Conservation (phyloP, 35 echinoderm and acorn worm species). For the Chiridota heheva region DNA sequence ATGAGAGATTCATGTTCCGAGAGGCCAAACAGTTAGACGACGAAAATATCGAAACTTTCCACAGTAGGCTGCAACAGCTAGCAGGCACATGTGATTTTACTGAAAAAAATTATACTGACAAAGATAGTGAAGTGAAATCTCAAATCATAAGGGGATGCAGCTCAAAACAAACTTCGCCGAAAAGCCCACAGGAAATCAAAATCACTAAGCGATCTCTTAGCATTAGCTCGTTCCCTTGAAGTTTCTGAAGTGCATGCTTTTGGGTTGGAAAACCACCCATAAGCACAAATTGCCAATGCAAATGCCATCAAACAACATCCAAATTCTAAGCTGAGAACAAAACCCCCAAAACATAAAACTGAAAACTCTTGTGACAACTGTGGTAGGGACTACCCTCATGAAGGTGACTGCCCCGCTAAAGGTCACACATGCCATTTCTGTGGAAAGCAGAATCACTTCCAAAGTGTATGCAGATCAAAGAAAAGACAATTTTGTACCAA, state of each 20-base stretch:
- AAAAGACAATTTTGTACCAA: no score
- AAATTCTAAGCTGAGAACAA: no score
- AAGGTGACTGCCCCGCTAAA: conserved; percentile 42
- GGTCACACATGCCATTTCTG: conserved; percentile 47
- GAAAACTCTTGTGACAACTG: conserved; percentile 38
- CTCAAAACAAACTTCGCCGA: conserved; percentile 30
- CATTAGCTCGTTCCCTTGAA: conserved; percentile 1
- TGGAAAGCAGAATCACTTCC: conserved; percentile 42
- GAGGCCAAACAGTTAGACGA: neutral
- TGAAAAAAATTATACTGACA: no score
- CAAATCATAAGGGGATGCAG: conserved; percentile 19
- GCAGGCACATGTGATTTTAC: conserved; percentile 37
- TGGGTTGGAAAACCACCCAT: conserved; percentile 31
- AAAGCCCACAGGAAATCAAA: neutral
- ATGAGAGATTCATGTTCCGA: conserved; percentile 54
- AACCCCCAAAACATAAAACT: no score
- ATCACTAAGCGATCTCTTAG: neutral
- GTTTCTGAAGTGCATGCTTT: conserved; percentile 33
- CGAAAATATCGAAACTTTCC: conserved; percentile 35
- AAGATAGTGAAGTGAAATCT: conserved; percentile 26
- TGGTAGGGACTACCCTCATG: conserved; percentile 52
- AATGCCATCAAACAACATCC: no score
- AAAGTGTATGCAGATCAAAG: neutral
- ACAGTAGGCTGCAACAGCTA: conserved; percentile 30
- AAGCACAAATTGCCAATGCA: neutral